These are phyloP conservation scores for Hypsibius dujardini DNA, from an alignment of 1,140 invertebrate species.

Conservation along the genomic window DNA sequence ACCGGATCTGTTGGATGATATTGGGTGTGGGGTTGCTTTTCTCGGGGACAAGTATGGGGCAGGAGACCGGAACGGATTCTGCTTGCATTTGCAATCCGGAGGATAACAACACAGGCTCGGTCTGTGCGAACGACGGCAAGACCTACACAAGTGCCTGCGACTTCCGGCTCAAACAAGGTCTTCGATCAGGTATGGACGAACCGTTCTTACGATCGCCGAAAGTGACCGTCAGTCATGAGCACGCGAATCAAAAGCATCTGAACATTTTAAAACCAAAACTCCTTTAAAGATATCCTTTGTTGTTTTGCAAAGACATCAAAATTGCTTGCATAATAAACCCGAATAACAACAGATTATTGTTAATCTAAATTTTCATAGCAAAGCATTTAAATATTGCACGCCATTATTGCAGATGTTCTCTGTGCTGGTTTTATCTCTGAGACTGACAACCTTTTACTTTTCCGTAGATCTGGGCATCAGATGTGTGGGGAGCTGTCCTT, in stretches of 20 bases:
- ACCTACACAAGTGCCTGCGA: conserved; percentile 12
- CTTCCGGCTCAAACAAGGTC: conserved; percentile 13
- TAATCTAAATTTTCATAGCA: neutral
- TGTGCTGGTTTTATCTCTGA: neutral
- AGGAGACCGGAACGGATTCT: neutral
- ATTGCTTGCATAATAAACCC: too few relatives aligned
- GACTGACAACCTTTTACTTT: neutral
- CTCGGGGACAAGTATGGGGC: too few relatives aligned
- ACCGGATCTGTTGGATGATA: too few relatives aligned
- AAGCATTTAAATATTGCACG: neutral
- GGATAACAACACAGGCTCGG: neutral
- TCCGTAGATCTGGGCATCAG: neutral
- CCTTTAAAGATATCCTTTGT: neutral
- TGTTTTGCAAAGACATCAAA: neutral
- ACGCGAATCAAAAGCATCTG: too few relatives aligned
- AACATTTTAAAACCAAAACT: too few relatives aligned
- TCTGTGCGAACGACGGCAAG: neutral
- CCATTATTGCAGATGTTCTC: neutral
- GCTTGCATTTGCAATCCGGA: conserved; percentile 4
- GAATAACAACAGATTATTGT: neutral
- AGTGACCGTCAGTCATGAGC: too few relatives aligned
- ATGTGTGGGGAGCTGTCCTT: conserved; percentile 8
- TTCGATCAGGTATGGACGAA: neutral
- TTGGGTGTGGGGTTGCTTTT: too few relatives aligned
- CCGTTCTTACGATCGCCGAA: too few relatives aligned